Evolutionary conservation across 2,113 vertebrate genomes (phyloP).

Genomic region (Actinemys pallida): DNA sequence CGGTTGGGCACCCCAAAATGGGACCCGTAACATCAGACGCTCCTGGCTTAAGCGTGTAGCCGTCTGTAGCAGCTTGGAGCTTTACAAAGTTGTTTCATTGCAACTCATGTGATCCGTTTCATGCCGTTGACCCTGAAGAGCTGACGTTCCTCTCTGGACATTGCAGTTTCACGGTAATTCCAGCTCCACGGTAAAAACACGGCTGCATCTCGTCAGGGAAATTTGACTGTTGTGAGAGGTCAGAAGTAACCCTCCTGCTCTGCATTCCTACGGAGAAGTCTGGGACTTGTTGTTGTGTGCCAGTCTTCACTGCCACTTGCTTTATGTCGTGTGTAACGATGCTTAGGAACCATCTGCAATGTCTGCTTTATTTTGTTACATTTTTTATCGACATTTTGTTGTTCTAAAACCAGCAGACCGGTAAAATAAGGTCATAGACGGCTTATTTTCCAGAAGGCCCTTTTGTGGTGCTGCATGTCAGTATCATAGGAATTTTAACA

Average conservation of each 20-base stretch:
- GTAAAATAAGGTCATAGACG: not conserved
- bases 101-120: not conserved
- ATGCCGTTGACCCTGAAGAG: not conserved
- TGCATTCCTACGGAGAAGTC: not conserved
- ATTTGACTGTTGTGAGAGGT: not conserved
- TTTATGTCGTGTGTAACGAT: not conserved
- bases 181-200: not conserved
- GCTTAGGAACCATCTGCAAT: not conserved
- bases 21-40: not conserved
- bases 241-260: not conserved
- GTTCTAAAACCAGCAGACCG: not conserved
- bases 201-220: not conserved
- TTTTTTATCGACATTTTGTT: not conserved
- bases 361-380: not conserved
- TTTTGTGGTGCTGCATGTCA: not conserved
- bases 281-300: not conserved
- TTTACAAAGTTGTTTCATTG: not conserved
- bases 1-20: rapidly evolving
- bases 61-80: not conserved
- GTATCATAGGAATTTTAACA: constrained; percentile 13
- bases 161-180: not conserved
- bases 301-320: not conserved
- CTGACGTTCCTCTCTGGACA: not conserved
- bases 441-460: not conserved
- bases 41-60: not conserved